Evolutionary conservation across 30 jellyfish, hydroid and myxozoan species (phyloP).

Genomic region (Catostylus mosaicus): DNA sequence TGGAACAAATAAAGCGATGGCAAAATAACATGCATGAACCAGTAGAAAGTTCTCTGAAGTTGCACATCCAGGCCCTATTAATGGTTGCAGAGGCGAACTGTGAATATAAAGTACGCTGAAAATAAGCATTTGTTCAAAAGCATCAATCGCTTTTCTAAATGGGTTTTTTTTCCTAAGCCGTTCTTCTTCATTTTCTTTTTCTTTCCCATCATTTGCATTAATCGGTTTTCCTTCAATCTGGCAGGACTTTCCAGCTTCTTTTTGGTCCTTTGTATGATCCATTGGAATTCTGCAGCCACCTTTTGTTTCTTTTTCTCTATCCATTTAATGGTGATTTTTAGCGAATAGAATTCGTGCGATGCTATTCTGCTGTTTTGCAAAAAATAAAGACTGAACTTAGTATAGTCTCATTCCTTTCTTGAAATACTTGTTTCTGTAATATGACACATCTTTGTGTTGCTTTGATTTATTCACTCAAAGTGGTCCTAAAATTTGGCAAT

Average conservation of each 20-base stretch:
- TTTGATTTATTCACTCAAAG: too few relatives aligned
- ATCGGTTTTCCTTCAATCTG: neutral
- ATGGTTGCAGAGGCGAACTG: slow-evolving; percentile 78
- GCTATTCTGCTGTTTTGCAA: too few relatives aligned
- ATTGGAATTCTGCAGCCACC: neutral
- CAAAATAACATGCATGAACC: slow-evolving; percentile 63
- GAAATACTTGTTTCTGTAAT: too few relatives aligned
- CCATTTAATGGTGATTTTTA: too few relatives aligned
- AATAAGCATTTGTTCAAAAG: slow-evolving; percentile 24
- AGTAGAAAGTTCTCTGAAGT: slow-evolving; percentile 2
- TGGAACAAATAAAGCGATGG: slow-evolving; percentile 40
- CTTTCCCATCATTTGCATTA: neutral
- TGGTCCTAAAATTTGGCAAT: too few relatives aligned
- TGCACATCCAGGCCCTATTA: slow-evolving; percentile 84
- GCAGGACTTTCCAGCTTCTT: neutral
- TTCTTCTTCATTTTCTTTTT: neutral
- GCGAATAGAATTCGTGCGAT: too few relatives aligned
- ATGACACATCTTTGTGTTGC: too few relatives aligned
- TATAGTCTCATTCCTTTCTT: too few relatives aligned
- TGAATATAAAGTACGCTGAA: slow-evolving; percentile 56
- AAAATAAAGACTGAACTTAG: too few relatives aligned
- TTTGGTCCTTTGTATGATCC: too few relatives aligned
- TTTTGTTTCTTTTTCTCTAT: neutral
- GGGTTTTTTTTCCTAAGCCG: slow-evolving; percentile 7
- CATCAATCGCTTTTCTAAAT: neutral